A percentile compares a stretch with the other conserved stretches of the same genome.
These are phyloP conservation scores for Sinopyrophorus schimmeli DNA, from an alignment of 2,888 invertebrate species.

Conservation along the genomic window DNA sequence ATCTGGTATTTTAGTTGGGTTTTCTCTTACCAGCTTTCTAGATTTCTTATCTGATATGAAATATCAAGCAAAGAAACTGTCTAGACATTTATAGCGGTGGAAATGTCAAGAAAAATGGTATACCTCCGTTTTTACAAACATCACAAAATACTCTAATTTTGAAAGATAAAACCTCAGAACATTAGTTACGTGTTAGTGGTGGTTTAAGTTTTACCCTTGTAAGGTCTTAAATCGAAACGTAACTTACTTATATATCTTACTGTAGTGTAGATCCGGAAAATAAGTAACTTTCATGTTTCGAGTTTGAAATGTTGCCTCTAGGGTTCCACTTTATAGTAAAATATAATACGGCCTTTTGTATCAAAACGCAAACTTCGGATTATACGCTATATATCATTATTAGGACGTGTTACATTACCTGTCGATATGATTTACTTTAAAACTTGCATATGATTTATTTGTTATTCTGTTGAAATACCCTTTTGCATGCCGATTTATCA, in stretches of 20 bases:
- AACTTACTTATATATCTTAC: background rate
- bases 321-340: conserved; percentile 5
- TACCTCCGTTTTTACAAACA: background rate
- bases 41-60: conserved; percentile 5
- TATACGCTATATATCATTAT: conserved; percentile 32
- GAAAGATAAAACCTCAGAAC: conserved; percentile 5
- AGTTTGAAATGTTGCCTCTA: conserved; percentile 9
- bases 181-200: conserved; percentile 3
- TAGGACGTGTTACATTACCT: conserved; percentile 34
- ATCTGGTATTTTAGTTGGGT: no score
- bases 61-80: conserved; percentile 12
- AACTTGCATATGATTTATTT: conserved; percentile 33
- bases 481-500: conserved; percentile 25
- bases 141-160: conserved; percentile 9
- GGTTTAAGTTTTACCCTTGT: conserved; percentile 5
- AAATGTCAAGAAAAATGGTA: background rate
- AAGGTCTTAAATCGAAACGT: conserved; percentile 1
- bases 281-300: conserved; percentile 1
- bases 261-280: no score
- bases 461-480: conserved; percentile 15
- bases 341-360: conserved; percentile 9
- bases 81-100: conserved; percentile 14
- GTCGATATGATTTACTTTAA: conserved; percentile 39
- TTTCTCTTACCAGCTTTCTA: no score
- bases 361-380: conserved; percentile 10